These are phyloP conservation scores for Frankliniella intonsa DNA, from an alignment of 2,888 invertebrate species.

Conservation along the genomic window DNA sequence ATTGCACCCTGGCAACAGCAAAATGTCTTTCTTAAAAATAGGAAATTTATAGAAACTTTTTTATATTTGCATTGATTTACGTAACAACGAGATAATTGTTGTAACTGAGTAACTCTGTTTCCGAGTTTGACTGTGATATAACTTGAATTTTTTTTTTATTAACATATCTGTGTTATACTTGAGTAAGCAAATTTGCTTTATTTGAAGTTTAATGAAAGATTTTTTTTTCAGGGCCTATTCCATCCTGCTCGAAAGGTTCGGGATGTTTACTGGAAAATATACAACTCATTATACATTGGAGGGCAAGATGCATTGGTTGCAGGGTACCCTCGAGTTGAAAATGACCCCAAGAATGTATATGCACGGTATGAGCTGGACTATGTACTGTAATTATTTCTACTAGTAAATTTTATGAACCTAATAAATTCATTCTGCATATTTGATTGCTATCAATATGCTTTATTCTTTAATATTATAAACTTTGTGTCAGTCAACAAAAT, in stretches of 20 bases:
- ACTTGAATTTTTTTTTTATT: constrained; percentile 32
- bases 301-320: constrained; percentile 97
- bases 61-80: too few relatives aligned
- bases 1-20: too few relatives aligned
- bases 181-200: too few relatives aligned
- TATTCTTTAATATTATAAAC: neutral
- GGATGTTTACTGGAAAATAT: constrained; percentile 99
- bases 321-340: constrained; percentile 93
- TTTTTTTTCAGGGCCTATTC: constrained; percentile 77
- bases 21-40: too few relatives aligned
- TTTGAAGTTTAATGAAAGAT: neutral
- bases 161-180: neutral
- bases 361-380: constrained; percentile 92
- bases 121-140: neutral
- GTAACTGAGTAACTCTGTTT: neutral
- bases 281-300: constrained; percentile 98
- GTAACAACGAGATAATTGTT: too few relatives aligned
- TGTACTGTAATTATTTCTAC: constrained; percentile 61
- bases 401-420: neutral
- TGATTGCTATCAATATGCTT: neutral
- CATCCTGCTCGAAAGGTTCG: constrained; percentile 98
- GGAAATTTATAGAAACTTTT: too few relatives aligned
- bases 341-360: constrained; percentile 92
- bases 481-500: neutral
- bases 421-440: neutral